A percentile compares a stretch with the other conserved stretches of the same genome.
These are phyloP conservation scores for Phalacrocorax pelagicus DNA, from an alignment of 2,113 vertebrate species.

Conservation along the genomic window DNA sequence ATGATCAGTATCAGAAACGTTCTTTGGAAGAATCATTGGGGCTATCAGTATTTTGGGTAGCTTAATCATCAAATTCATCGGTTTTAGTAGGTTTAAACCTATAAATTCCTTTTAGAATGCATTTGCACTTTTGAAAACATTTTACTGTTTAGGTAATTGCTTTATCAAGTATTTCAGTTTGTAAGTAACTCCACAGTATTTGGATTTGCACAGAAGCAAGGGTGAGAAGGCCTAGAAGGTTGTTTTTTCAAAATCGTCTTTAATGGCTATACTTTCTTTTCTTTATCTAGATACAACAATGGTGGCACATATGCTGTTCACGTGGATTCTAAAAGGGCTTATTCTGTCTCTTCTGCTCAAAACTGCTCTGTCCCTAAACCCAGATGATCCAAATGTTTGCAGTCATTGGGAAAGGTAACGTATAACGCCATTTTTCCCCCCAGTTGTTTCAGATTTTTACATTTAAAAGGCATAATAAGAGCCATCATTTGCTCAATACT, in stretches of 20 bases:
- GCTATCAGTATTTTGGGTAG: not conserved
- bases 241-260: not conserved
- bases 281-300: conserved; percentile 72
- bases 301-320: conserved; percentile 61
- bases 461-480: not conserved
- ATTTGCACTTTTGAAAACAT: not conserved
- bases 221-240: not conserved
- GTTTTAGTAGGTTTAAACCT: not conserved
- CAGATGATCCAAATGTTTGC: conserved; percentile 97
- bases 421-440: not conserved
- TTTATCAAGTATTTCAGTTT: not conserved
- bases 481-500: not conserved
- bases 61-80: not conserved
- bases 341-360: conserved; percentile 72
- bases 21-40: not conserved
- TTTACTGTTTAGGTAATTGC: not conserved
- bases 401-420: conserved; percentile 99
- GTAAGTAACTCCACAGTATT: not conserved
- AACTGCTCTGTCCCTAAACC: conserved; percentile 82
- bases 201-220: not conserved
- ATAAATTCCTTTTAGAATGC: not conserved
- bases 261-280: conserved; percentile 11
- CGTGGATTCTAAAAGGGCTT: conserved; percentile 69
- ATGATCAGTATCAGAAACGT: not conserved
- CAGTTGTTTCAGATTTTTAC: not conserved